Percentiles rank a stretch among this genome's conserved stretches.
Evolutionary conservation across 2,797 vertebrate species (phyloP).

Genomic region (Lacerta agilis): DNA sequence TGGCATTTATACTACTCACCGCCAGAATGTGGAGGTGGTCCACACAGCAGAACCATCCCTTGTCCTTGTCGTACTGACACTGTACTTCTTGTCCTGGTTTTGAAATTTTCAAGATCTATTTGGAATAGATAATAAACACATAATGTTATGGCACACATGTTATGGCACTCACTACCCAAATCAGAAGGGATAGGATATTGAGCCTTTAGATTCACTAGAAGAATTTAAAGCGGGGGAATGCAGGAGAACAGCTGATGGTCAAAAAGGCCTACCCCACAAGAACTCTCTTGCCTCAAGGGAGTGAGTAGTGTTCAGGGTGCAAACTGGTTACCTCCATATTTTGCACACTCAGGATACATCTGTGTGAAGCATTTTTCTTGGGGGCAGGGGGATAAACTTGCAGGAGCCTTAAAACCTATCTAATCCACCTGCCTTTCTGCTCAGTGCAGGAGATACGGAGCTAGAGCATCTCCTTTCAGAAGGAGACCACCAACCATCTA

Average conservation of each 20-base stretch:
- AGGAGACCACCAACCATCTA: neutral
- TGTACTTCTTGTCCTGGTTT: slow-evolving; percentile 88
- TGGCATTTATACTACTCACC: slow-evolving; percentile 77
- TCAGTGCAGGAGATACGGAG: neutral
- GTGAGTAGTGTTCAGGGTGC: too few species aligned
- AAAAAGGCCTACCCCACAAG: too few species aligned
- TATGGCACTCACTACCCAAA: neutral
- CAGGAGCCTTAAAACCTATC: neutral
- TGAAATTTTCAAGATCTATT: slow-evolving; percentile 95
- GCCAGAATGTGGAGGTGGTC: slow-evolving; percentile 93
- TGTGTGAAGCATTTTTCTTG: neutral
- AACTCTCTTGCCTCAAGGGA: neutral
- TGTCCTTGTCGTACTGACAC: slow-evolving; percentile 95
- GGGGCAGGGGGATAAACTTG: neutral
- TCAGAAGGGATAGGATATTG: accelerated
- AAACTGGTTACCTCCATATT: neutral
- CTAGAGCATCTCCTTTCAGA: neutral
- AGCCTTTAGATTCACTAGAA: neutral
- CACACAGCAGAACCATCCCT: slow-evolving; percentile 94
- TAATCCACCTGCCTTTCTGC: neutral
- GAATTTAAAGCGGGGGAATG: neutral
- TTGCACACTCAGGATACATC: neutral
- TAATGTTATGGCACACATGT: neutral
- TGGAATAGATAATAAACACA: slow-evolving; percentile 43
- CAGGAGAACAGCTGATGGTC: neutral